These are phyloP conservation scores for Oedothorax gibbosus DNA, from an alignment of 1,140 invertebrate genomes.

Conservation along the genomic window DNA sequence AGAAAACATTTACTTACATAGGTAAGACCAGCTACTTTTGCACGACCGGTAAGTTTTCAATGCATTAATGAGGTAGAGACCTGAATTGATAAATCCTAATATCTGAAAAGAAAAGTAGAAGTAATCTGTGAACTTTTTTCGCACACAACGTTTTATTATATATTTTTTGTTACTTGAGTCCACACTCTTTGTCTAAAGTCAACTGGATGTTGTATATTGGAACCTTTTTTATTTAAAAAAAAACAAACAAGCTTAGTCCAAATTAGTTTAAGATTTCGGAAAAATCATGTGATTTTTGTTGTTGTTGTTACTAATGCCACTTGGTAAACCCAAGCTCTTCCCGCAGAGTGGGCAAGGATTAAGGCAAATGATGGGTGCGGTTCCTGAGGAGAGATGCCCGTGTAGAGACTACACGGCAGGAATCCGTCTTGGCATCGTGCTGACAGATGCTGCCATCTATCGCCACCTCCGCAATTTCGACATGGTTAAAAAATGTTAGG, in stretches of 20 bases:
- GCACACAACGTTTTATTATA: not conserved
- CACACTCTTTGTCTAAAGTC: not conserved
- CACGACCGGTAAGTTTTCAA: constrained; percentile 28
- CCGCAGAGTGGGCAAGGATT: too few relatives aligned
- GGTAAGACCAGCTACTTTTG: constrained; percentile 40
- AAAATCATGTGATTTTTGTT: too few relatives aligned
- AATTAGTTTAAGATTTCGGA: not conserved
- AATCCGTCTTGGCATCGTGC: too few relatives aligned
- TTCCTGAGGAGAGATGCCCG: too few relatives aligned
- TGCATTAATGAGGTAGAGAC: constrained; percentile 33
- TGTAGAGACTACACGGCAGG: too few relatives aligned
- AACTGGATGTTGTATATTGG: not conserved
- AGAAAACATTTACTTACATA: not conserved
- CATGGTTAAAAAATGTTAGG: too few relatives aligned
- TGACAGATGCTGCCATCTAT: too few relatives aligned
- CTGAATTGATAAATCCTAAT: constrained; percentile 42
- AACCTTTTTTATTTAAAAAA: not conserved
- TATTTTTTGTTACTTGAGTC: not conserved
- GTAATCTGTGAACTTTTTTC: not conserved
- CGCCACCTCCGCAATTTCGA: too few relatives aligned
- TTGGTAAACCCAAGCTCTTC: too few relatives aligned
- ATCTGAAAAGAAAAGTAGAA: constrained; percentile 16
- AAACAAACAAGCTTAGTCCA: not conserved
- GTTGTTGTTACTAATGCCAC: too few relatives aligned
- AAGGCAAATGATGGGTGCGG: too few relatives aligned